phyloP scores from a whole-genome alignment of 2,797 vertebrate genomes.

The Xerus rutilus region DNA sequence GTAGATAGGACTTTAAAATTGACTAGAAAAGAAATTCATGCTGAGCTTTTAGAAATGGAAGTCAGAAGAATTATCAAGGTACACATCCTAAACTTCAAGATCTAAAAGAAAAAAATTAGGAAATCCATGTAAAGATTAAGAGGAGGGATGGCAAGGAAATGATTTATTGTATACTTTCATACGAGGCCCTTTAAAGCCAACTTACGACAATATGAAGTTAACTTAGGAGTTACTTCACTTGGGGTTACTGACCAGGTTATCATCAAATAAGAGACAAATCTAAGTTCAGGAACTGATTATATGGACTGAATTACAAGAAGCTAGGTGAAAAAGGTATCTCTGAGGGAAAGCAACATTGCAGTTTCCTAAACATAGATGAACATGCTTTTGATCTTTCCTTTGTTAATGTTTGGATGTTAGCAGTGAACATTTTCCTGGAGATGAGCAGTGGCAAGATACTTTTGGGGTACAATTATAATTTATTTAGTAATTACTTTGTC shows the following conservation, averaged over 20 bases:
- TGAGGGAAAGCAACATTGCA: not conserved
- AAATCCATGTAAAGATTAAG: not conserved
- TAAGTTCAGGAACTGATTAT: not conserved
- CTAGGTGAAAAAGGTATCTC: not conserved
- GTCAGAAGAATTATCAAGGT: not conserved
- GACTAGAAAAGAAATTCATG: not conserved
- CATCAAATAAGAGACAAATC: not conserved
- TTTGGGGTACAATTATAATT: not conserved
- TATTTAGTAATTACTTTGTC: not conserved
- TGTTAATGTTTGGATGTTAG: not conserved
- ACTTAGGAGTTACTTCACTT: not conserved
- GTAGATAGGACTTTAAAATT: conserved; percentile 3
- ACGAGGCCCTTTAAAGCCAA: not conserved
- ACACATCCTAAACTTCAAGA: not conserved
- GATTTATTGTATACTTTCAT: not conserved
- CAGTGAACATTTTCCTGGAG: not conserved
- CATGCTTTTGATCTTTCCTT: not conserved
- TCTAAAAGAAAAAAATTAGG: not conserved
- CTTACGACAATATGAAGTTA: not conserved
- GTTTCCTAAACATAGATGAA: not conserved
- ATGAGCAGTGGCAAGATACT: not conserved
- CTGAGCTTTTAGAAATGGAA: not conserved
- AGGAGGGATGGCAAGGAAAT: not conserved
- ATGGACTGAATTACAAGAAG: not conserved
- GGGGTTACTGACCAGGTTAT: not conserved